These are phyloP conservation scores for Adelges cooleyi DNA, from an alignment of 1,140 invertebrate genomes.

Conservation along the genomic window DNA sequence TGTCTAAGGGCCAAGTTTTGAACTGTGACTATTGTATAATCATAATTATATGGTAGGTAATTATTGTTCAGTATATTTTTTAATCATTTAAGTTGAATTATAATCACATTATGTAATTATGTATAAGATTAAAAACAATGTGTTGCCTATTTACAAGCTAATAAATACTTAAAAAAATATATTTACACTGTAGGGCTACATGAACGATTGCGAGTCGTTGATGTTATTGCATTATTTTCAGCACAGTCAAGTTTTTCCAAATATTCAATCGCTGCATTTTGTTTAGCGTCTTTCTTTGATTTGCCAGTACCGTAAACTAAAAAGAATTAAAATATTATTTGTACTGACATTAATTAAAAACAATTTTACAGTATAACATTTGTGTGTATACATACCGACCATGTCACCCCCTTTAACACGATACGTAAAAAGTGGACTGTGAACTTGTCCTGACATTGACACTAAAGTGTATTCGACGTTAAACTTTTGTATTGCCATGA, in stretches of 20 bases:
- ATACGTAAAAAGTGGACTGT: conserved; percentile 91
- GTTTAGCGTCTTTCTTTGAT: conserved; percentile 94
- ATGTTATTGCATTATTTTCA: background rate
- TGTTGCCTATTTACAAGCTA: no score
- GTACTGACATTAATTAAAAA: background rate
- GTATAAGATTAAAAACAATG: no score
- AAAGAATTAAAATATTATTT: background rate
- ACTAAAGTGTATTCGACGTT: conserved; percentile 69
- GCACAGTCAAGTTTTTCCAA: conserved; percentile 37
- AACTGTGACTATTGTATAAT: no score
- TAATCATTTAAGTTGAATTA: no score
- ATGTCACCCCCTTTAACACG: conserved; percentile 73
- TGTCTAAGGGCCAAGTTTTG: no score
- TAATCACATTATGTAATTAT: no score
- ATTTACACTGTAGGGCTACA: background rate
- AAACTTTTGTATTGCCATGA: background rate
- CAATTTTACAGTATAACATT: background rate
- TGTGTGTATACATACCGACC: conserved; percentile 38
- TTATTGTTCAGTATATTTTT: no score
- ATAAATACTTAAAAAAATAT: no score
- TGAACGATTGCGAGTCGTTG: background rate
- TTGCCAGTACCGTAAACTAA: conserved; percentile 56
- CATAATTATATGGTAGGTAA: no score
- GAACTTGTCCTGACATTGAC: conserved; percentile 88
- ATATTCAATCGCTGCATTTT: conserved; percentile 79